phyloP scores from a whole-genome alignment of 2,888 invertebrate species.

The Rhaphigaster nebulosa region DNA sequence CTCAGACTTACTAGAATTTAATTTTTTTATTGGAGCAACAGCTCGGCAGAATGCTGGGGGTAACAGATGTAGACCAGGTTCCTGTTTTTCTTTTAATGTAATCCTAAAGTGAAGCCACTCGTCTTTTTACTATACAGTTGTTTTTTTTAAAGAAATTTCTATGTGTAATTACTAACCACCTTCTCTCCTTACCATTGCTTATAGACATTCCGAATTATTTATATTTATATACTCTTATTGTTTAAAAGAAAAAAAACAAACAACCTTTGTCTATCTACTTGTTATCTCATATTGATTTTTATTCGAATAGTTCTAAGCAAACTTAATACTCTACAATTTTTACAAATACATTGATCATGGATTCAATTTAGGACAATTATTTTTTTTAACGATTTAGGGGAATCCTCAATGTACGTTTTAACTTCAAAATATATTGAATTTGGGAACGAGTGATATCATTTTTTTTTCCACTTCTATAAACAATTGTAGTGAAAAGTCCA shows the following conservation, averaged over 20 bases:
- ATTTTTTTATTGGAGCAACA: not conserved
- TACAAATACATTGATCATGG: too few species aligned
- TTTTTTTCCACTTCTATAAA: too few species aligned
- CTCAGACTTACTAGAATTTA: not conserved
- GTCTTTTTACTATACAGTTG: not conserved
- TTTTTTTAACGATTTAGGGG: too few species aligned
- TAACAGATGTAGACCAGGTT: not conserved
- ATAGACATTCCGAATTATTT: not conserved
- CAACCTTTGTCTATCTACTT: too few species aligned
- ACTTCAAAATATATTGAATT: too few species aligned
- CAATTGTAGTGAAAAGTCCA: too few species aligned
- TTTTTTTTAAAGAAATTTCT: not conserved
- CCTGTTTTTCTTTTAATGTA: not conserved
- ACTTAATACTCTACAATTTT: too few species aligned
- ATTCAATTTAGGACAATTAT: too few species aligned
- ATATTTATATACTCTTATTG: not conserved
- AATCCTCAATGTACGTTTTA: too few species aligned
- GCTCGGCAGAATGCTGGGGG: constrained; percentile 2
- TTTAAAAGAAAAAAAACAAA: not conserved
- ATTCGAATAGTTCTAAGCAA: too few species aligned
- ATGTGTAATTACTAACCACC: not conserved
- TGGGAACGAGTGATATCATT: too few species aligned
- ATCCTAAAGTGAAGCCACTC: not conserved
- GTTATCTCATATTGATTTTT: too few species aligned
- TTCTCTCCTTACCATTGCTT: not conserved